Evolutionary conservation across 1,140 invertebrate genomes (phyloP).

Genomic region (Spodoptera frugiperda): DNA sequence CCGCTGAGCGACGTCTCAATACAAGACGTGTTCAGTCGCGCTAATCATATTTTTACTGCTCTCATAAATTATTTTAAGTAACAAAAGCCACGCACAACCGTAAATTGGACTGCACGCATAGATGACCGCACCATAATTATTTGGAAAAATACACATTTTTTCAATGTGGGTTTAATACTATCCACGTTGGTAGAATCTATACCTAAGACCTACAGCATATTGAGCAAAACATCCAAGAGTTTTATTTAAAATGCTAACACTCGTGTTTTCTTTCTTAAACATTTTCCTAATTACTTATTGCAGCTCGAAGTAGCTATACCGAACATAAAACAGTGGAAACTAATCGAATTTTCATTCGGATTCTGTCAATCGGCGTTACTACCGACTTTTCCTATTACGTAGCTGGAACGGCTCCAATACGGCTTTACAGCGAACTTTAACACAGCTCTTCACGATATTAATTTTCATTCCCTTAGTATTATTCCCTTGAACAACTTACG

Average conservation of each 20-base stretch:
- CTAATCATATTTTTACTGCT: conserved; percentile 77
- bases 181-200: conserved; percentile 17
- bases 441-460: conserved; percentile 27
- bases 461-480: conserved; percentile 20
- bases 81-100: conserved; percentile 46
- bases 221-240: not conserved
- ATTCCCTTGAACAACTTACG: not conserved
- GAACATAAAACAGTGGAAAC: conserved; percentile 39
- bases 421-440: conserved; percentile 35
- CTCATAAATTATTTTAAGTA: conserved; percentile 66
- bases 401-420: conserved; percentile 48
- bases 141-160: conserved; percentile 46
- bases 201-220: not conserved
- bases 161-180: not conserved
- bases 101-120: conserved; percentile 59
- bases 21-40: conserved; percentile 56
- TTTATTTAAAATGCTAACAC: not conserved
- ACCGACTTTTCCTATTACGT: conserved; percentile 49
- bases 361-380: conserved; percentile 42
- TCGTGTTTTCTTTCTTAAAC: conserved; percentile 11
- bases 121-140: conserved; percentile 51
- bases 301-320: conserved; percentile 1
- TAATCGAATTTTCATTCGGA: conserved; percentile 41
- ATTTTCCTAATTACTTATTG: not conserved
- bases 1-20: conserved; percentile 74